Evolutionary conservation across 2,888 invertebrate species (phyloP).

Genomic region (Drosophila percnosoma): DNA sequence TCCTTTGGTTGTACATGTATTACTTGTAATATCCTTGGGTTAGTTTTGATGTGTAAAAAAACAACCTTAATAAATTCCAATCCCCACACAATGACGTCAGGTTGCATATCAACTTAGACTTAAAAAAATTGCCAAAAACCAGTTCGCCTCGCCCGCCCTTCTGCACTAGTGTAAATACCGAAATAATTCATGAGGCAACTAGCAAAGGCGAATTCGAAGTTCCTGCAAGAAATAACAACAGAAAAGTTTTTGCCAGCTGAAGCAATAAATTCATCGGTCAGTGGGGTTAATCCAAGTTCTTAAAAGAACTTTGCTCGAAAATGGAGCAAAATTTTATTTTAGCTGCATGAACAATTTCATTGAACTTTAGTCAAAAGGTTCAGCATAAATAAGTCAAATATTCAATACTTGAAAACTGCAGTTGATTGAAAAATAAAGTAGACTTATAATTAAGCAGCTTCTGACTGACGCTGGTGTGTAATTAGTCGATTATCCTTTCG

Average conservation of each 20-base stretch:
- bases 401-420: neutral
- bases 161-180: neutral
- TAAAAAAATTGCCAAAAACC: neutral
- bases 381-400: neutral
- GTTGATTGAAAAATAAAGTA: neutral
- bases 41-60: neutral
- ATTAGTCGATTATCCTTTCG: constrained; percentile 24
- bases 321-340: neutral
- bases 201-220: constrained; percentile 43
- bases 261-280: constrained; percentile 31
- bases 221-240: constrained; percentile 26
- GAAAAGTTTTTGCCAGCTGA: constrained; percentile 45
- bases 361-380: neutral
- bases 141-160: neutral
- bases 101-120: neutral
- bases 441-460: neutral
- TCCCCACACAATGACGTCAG: neutral
- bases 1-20: neutral
- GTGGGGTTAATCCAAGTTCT: constrained; percentile 7
- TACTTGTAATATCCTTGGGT: neutral
- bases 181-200: constrained; percentile 19
- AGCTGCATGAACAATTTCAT: constrained; percentile 1
- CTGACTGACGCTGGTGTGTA: constrained; percentile 8
- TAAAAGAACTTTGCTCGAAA: constrained; percentile 13
- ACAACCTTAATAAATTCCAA: constrained; percentile 1